Evolutionary conservation across 1,140 invertebrate species (phyloP), one percentile per base, ranked within the genome.

Genomic region (Drosophila albomicans): DNA sequence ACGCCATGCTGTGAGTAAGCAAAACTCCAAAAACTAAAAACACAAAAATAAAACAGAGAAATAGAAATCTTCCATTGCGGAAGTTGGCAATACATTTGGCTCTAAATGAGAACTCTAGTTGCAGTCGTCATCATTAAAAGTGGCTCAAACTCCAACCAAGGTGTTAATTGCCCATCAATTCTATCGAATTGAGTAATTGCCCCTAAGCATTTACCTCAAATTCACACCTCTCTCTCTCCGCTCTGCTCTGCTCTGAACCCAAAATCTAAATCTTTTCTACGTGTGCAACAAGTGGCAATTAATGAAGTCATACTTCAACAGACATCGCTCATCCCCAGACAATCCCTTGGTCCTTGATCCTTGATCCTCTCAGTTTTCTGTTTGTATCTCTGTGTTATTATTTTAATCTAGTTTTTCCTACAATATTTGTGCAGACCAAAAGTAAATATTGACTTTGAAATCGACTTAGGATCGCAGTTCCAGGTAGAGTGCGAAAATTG

Each of bases 401-500:
- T 79, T 88, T 77, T 87, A 87, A 87, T 87, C 82, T 78, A 88
- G 82, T 75, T 78, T 74, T 54, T 32, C 20, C 11, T 41, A 67
- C 78, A 84, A 75, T 54, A 41, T 63, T 56, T 63, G 13, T 64
- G 38, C 13, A 25, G 30, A 15, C 54, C 32, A 81, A 91, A 91
- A 91, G 65, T 82, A 91, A 91, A 91, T 91, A 91, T 91, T 91
- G 87, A 91, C 88, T 87, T 56, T 91, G 65, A 73, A 87, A 87
- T 91, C 77, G 75, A 78, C 75, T 91, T 91, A 91, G 58, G 70
- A 54, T 10, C 64, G 28, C 5, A n/a, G 61, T 56, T 65, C 49
- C 80, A 87, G 84, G 82, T 88, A 87, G 16, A 54, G 11, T 15
- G 28, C 57, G n/a, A 10, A 52, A 11, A 68, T 68, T 68, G 75